Evolutionary conservation across 1,140 invertebrate species (phyloP).

Genomic region (Eupristina koningsbergeri): DNA sequence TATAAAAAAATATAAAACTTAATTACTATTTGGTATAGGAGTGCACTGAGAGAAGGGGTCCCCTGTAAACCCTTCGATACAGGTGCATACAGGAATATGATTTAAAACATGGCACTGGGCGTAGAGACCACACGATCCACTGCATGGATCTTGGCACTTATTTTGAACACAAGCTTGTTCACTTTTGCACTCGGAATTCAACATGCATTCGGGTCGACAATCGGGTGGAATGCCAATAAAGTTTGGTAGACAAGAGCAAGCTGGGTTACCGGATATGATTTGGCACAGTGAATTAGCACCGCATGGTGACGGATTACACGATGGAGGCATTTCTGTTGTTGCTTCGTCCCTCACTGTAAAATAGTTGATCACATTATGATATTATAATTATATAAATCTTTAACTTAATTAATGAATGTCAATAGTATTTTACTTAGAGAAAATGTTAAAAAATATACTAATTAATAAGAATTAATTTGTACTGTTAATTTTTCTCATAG

Average conservation of each 20-base stretch:
- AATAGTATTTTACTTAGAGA: too few species aligned
- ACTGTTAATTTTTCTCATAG: too few species aligned
- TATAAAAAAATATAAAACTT: slow-evolving; percentile 52
- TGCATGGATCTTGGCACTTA: slow-evolving; percentile 83
- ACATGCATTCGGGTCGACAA: slow-evolving; percentile 82
- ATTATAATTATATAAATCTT: too few species aligned
- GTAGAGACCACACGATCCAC: slow-evolving; percentile 82
- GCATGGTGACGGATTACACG: slow-evolving; percentile 85
- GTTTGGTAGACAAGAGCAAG: slow-evolving; percentile 84
- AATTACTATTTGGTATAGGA: slow-evolving; percentile 70
- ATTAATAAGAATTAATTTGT: too few species aligned
- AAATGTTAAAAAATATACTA: too few species aligned
- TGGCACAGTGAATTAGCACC: slow-evolving; percentile 87
- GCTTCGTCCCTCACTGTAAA: slow-evolving; percentile 58
- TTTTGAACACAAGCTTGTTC: slow-evolving; percentile 81
- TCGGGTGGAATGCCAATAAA: slow-evolving; percentile 84
- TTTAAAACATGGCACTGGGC: slow-evolving; percentile 82
- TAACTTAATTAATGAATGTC: too few species aligned
- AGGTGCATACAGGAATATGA: slow-evolving; percentile 83
- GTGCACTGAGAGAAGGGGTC: slow-evolving; percentile 84
- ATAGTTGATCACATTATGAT: neutral
- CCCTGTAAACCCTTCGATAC: slow-evolving; percentile 81
- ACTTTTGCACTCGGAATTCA: slow-evolving; percentile 82
- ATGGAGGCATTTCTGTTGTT: slow-evolving; percentile 78
- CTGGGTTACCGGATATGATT: slow-evolving; percentile 79